A percentile compares a stretch with the other conserved stretches of the same genome.
These are phyloP conservation scores for Microplitis mediator DNA, from an alignment of 1,140 invertebrate genomes.

Conservation along the genomic window DNA sequence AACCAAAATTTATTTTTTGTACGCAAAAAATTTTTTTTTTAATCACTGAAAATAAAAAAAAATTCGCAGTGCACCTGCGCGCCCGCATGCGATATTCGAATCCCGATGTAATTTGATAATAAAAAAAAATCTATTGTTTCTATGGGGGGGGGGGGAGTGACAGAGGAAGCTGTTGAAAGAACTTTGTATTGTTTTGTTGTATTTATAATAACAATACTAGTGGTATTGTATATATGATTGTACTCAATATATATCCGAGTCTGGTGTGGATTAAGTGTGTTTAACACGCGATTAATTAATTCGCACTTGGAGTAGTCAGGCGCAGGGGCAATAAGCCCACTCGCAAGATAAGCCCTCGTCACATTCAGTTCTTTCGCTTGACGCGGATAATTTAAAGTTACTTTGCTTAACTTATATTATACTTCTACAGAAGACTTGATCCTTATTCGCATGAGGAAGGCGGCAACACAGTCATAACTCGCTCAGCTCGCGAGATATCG, in stretches of 20 bases:
- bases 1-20: not conserved
- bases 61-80: not conserved
- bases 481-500: constrained; percentile 41
- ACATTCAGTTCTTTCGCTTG: not conserved
- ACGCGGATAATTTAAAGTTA: not conserved
- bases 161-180: not conserved
- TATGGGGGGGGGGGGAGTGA: not conserved
- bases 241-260: too few species aligned
- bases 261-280: constrained; percentile 14
- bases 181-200: too few species aligned
- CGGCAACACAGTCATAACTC: constrained; percentile 58
- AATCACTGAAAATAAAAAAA: too few species aligned
- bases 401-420: not conserved
- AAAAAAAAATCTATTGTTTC: not conserved
- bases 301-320: constrained; percentile 20
- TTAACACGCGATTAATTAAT: constrained; percentile 36
- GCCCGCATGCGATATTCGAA: not conserved
- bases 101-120: not conserved
- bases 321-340: constrained; percentile 23
- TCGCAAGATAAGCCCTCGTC: constrained; percentile 6
- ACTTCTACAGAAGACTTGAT: not conserved
- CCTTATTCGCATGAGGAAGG: constrained; percentile 56
- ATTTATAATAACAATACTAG: too few species aligned
- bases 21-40: too few species aligned
- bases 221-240: too few species aligned